Base-by-base conservation (phyloP, 1,140 invertebrate genomes). In the Anagrus nilaparvatae region DNA sequence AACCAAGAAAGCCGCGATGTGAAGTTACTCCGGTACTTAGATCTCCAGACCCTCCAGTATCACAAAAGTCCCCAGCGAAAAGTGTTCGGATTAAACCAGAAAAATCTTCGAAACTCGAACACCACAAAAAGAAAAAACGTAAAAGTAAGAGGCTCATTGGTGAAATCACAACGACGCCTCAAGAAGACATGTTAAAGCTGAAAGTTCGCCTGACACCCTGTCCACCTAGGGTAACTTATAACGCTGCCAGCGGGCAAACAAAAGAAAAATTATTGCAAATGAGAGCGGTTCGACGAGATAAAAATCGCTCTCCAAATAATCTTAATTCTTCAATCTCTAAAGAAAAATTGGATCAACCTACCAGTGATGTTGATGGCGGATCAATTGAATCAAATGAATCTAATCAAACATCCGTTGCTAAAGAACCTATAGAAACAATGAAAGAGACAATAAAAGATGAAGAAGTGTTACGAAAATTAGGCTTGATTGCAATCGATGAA, bases 101-200 rank as follows among this genome's bases (percentile, higher is more conserved):
- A 5, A 61, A 62, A 32, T 41, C 50, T 14, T 40, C 51, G 0
- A 61, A 58, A 29, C 6, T 57, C 9, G 62, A 65, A 17, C 61
- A 65, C 18, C 61, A 58, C 5, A 66, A 65, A 40, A 48, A 56
- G 1, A 61, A 49, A 29, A 62, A 57, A 23, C 61, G 62, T 14
- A 52, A 59, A 6, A 66, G 61, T 27, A 66, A 66, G 18, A 54
- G 62, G 0, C 58, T 66, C 3, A 66, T 66, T 5, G 63, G 62
- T 3, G 63, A 66, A 19, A 66, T 66, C 13, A 65, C 63, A 0
- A 64, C 62, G 0, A 63, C 53, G 4, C 63, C 63, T 5, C 42
- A 58, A 5, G 63, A 66, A 20, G 63, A 65, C 40, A 35, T 66
- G 19, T 23, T 66, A 1, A 66, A 66, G 27, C 19, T 66, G 6